A percentile compares a stretch with the other conserved stretches of the same genome.
These are phyloP conservation scores for Drosophila percnosoma DNA, from an alignment of 2,888 invertebrate species.

Conservation along the genomic window DNA sequence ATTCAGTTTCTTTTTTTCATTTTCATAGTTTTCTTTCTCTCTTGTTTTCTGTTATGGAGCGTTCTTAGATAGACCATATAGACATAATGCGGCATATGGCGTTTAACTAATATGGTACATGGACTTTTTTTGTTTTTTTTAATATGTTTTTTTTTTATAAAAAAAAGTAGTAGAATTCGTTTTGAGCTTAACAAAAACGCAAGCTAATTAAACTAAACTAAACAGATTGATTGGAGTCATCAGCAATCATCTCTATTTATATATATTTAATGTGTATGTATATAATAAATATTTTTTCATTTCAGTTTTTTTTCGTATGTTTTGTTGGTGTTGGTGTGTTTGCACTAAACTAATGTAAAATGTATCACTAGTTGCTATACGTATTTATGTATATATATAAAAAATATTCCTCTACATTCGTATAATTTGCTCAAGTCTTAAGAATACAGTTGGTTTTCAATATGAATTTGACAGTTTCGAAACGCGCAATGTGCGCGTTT, in stretches of 20 bases:
- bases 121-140: constrained; percentile 53
- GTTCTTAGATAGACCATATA: constrained; percentile 42
- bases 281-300: constrained; percentile 71
- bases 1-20: constrained; percentile 35
- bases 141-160: constrained; percentile 62
- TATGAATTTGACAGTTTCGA: constrained; percentile 72
- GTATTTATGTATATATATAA: constrained; percentile 63
- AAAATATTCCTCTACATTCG: constrained; percentile 78
- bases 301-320: constrained; percentile 38
- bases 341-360: constrained; percentile 48
- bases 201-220: constrained; percentile 79
- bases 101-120: constrained; percentile 77
- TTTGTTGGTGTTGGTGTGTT: constrained; percentile 34
- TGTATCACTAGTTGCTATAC: constrained; percentile 64
- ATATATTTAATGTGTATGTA: constrained; percentile 28
- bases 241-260: constrained; percentile 44
- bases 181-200: constrained; percentile 85
- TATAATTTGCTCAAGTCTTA: constrained; percentile 81
- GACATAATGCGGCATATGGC: constrained; percentile 46
- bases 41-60: constrained; percentile 36
- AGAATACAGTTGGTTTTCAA: constrained; percentile 80
- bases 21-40: constrained; percentile 22
- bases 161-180: constrained; percentile 71
- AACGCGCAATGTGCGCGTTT: constrained; percentile 76
- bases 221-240: constrained; percentile 57